A percentile compares a stretch with the other conserved stretches of the same genome.
Evolutionary conservation across 2,888 invertebrate genomes (phyloP).

Genomic region (Leistus spinibarbis): DNA sequence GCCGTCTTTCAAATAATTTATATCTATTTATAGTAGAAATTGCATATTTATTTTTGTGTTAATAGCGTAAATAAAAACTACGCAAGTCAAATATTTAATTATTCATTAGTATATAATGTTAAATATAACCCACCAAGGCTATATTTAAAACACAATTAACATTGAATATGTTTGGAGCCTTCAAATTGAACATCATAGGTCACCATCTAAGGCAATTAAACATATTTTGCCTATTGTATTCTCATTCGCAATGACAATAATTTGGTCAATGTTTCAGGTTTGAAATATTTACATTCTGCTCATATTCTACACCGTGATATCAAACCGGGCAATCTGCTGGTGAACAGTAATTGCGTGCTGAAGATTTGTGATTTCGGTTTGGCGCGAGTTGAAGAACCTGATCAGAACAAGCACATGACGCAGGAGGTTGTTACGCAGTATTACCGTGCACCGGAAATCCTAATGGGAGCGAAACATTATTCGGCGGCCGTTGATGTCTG

Average conservation of each 20-base stretch:
- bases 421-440: constrained; percentile 99
- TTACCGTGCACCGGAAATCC: constrained; percentile 97
- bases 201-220: neutral
- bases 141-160: constrained; percentile 2
- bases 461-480: constrained; percentile 98
- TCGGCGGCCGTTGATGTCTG: constrained; percentile 97
- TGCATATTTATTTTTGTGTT: neutral
- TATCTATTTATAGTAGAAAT: neutral
- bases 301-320: constrained; percentile 98
- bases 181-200: neutral
- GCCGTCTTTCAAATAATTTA: neutral
- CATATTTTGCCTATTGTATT: too few relatives aligned
- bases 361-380: constrained; percentile 99
- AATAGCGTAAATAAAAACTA: constrained; percentile 4
- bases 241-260: neutral
- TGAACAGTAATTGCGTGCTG: constrained; percentile 96
- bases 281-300: constrained; percentile 98
- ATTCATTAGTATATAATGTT: neutral
- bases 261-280: constrained; percentile 64
- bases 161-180: neutral
- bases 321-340: constrained; percentile 97
- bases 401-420: constrained; percentile 94
- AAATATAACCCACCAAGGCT: neutral
- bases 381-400: constrained; percentile 96
- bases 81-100: neutral